Evolutionary conservation across 2,797 vertebrate genomes (phyloP).

Genomic region (Nyctibius grandis): DNA sequence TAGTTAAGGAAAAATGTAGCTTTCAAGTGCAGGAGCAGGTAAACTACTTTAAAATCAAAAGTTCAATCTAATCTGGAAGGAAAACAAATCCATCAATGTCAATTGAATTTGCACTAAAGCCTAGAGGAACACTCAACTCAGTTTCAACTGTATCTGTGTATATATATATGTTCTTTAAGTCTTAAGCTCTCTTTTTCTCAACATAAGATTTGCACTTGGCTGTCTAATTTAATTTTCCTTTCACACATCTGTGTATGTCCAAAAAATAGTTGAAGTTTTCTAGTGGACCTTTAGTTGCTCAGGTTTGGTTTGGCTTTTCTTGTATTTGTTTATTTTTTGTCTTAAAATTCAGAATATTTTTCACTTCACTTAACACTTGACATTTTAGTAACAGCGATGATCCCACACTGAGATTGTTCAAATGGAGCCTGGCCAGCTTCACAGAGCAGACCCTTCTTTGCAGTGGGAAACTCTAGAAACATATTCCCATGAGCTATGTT

Average conservation of each 20-base stretch:
- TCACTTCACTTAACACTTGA: background rate
- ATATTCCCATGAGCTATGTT: background rate
- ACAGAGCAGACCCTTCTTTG: background rate
- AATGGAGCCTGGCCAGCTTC: background rate
- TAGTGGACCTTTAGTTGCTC: background rate
- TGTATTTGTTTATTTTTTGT: background rate
- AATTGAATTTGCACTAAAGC: constrained; percentile 43
- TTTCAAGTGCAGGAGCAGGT: constrained; percentile 60
- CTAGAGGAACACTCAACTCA: constrained; percentile 10
- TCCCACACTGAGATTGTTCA: background rate
- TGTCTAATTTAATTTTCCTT: constrained; percentile 41
- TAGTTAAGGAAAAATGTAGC: constrained; percentile 58
- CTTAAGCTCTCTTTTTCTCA: background rate
- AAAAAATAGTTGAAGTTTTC: background rate
- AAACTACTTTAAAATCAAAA: constrained; percentile 65
- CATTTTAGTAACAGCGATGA: background rate
- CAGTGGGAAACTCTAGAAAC: background rate
- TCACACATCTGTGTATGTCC: background rate
- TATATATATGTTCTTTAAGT: background rate
- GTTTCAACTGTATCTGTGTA: background rate
- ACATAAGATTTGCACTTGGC: background rate
- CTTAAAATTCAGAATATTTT: background rate
- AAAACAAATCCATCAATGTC: constrained; percentile 73
- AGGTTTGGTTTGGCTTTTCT: background rate
- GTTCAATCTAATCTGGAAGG: constrained; percentile 73